phyloP scores from a whole-genome alignment of 2,888 invertebrate genomes.

The Rhagium mordax region DNA sequence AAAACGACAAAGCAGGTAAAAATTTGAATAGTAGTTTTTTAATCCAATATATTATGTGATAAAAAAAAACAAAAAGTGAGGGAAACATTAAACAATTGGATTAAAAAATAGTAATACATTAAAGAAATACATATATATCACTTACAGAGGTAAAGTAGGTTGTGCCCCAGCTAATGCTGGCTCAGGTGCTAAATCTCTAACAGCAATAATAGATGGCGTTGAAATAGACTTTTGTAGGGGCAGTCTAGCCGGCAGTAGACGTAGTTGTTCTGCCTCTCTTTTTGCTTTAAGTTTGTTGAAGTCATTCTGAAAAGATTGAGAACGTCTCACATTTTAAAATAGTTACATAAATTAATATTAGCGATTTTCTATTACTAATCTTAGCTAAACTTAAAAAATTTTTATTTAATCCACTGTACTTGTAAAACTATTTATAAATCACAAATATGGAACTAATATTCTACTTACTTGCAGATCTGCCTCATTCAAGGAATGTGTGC shows the following conservation, averaged over 20 bases:
- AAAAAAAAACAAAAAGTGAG: not conserved
- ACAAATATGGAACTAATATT: not conserved
- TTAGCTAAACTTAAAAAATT: too few relatives aligned
- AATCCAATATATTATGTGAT: constrained; percentile 10
- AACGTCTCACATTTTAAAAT: not conserved
- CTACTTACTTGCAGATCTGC: constrained; percentile 84
- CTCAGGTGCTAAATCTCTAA: constrained; percentile 75
- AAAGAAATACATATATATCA: constrained; percentile 50
- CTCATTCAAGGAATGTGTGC: constrained; percentile 90
- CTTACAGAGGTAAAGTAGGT: constrained; percentile 76
- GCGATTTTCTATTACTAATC: too few relatives aligned
- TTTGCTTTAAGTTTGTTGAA: constrained; percentile 80
- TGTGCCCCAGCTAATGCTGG: constrained; percentile 70
- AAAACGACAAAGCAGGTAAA: constrained; percentile 29
- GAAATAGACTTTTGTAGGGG: constrained; percentile 93
- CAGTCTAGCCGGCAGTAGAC: constrained; percentile 77
- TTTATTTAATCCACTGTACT: too few relatives aligned
- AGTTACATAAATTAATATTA: too few relatives aligned
- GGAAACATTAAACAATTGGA: constrained; percentile 12
- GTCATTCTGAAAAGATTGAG: constrained; percentile 74
- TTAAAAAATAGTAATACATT: constrained; percentile 8
- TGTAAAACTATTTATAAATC: too few relatives aligned
- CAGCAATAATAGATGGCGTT: constrained; percentile 89
- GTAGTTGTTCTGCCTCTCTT: constrained; percentile 73
- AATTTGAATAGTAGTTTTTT: constrained; percentile 14